phyloP scores from a whole-genome alignment of 2,888 invertebrate species.

The Crocallis elinguaria region DNA sequence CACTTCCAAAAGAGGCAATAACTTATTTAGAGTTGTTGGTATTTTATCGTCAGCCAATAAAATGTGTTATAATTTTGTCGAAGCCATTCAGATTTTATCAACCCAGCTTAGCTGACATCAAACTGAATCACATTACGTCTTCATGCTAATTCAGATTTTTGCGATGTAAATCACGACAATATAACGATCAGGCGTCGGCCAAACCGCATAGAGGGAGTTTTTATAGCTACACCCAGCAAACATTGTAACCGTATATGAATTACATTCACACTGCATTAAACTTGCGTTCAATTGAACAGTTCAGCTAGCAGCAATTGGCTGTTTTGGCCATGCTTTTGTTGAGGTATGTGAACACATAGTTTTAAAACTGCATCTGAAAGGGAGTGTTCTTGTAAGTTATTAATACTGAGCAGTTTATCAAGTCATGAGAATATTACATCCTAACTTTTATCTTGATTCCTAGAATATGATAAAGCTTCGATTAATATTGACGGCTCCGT shows the following conservation, averaged over 20 bases:
- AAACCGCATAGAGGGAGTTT: slow-evolving; percentile 7
- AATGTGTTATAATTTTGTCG: slow-evolving; percentile 1
- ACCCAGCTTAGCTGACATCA: not conserved
- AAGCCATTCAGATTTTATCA: not conserved
- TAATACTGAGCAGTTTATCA: too few species aligned
- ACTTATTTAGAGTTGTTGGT: not conserved
- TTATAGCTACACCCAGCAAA: not conserved
- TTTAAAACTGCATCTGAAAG: too few species aligned
- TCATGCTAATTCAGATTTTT: slow-evolving; percentile 13
- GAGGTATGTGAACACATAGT: too few species aligned
- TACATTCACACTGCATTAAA: not conserved
- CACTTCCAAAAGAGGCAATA: too few species aligned
- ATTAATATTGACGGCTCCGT: too few species aligned
- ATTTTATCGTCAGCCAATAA: slow-evolving; percentile 2
- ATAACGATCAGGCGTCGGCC: slow-evolving; percentile 39
- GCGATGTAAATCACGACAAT: slow-evolving; percentile 29
- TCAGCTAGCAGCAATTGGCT: too few species aligned
- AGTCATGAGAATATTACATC: too few species aligned
- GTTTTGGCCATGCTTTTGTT: too few species aligned
- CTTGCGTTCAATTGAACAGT: not conserved
- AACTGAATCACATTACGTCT: slow-evolving; percentile 12
- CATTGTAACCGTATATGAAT: not conserved
- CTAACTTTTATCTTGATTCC: too few species aligned
- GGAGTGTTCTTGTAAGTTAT: too few species aligned
- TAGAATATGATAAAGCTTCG: too few species aligned